Evolutionary conservation across 2,113 vertebrate genomes (phyloP).

Genomic region (Callocephalon fimbriatum): DNA sequence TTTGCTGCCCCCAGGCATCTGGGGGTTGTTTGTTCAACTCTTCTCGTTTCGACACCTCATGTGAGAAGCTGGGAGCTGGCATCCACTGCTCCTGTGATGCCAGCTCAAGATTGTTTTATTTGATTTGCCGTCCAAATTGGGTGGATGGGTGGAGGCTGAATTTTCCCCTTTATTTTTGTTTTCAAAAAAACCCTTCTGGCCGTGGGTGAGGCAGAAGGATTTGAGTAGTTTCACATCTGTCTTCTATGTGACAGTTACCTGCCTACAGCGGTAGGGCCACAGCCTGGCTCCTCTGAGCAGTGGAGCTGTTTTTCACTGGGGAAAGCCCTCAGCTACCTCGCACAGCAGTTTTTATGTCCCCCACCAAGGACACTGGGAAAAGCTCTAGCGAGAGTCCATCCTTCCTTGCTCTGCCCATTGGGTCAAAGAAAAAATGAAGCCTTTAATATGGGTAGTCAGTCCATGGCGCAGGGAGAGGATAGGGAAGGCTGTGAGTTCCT

Average conservation of each 20-base stretch:
- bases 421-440: background rate
- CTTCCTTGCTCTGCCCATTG: accelerated
- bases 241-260: constrained; percentile 43
- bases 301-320: background rate
- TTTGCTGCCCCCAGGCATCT: background rate
- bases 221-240: background rate
- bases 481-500: background rate
- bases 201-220: constrained; percentile 55
- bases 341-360: background rate
- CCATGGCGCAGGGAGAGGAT: accelerated
- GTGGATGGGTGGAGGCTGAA: constrained; percentile 60
- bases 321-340: background rate
- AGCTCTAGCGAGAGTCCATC: background rate
- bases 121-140: constrained; percentile 40
- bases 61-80: constrained; percentile 55
- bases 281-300: background rate
- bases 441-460: background rate
- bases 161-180: constrained; percentile 59
- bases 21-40: constrained; percentile 21
- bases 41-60: background rate
- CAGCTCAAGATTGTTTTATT: constrained; percentile 47
- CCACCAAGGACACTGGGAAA: background rate
- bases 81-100: background rate
- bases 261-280: background rate
- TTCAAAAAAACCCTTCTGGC: constrained; percentile 58